Conservation (phyloP, 2,888 invertebrate species). For the Hyles lineata region DNA sequence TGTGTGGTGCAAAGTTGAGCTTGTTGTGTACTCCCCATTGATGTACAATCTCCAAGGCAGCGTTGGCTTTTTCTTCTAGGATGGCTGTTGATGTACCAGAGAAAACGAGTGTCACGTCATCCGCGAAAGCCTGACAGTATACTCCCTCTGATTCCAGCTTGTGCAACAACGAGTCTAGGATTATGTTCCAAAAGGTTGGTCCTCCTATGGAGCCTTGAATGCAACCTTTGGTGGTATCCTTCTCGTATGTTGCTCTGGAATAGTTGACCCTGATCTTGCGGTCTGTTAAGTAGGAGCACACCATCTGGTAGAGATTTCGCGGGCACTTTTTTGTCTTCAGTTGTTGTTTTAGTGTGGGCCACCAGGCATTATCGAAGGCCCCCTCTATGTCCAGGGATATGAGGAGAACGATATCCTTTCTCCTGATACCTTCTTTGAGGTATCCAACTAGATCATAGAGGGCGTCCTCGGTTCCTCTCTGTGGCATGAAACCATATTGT, state of each 20-base stretch:
- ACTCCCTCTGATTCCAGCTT: no score
- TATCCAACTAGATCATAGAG: slow-evolving; percentile 35
- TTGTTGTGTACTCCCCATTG: slow-evolving; percentile 13
- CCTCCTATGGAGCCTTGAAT: slow-evolving; percentile 40
- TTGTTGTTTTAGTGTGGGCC: slow-evolving; percentile 40
- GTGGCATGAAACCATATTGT: slow-evolving; percentile 41
- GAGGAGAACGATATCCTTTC: slow-evolving; percentile 31
- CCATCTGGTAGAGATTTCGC: slow-evolving; percentile 26
- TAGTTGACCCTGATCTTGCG: slow-evolving; percentile 29
- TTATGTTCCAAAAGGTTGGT: slow-evolving; percentile 36
- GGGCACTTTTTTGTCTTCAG: slow-evolving; percentile 36
- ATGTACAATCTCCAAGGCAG: no score
- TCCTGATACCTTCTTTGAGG: slow-evolving; percentile 13
- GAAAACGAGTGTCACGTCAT: no score
- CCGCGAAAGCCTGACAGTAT: no score
- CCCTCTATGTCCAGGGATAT: slow-evolving; percentile 45
- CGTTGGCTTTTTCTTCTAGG: no score
- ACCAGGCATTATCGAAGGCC: slow-evolving; percentile 52
- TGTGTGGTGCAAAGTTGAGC: slow-evolving; percentile 12
- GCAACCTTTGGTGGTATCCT: slow-evolving; percentile 37
- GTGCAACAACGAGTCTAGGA: slow-evolving; percentile 25
- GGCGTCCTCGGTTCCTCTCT: slow-evolving; percentile 38
- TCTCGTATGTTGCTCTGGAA: slow-evolving; percentile 15
- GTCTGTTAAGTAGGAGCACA: slow-evolving; percentile 32
- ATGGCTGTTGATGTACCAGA: no score